Base-by-base conservation (phyloP, 2,888 invertebrate genomes). In the Reticulitermes lucifugus region DNA sequence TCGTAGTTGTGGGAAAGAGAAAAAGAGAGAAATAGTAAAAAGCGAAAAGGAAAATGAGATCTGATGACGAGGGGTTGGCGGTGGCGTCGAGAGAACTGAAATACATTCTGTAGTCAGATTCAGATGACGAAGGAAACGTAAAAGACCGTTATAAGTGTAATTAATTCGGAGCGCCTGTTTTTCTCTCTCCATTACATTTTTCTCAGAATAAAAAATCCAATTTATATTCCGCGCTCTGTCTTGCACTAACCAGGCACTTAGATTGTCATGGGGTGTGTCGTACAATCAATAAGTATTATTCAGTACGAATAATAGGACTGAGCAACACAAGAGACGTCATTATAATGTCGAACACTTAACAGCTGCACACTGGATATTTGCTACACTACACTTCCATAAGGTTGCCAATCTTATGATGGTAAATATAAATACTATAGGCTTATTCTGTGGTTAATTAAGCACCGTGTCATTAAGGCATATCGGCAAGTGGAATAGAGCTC, bases 51-150 rank as follows among this genome's bases (percentile, higher is more conserved):
- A 77, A 77, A 46, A 51, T 2, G 46, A 77, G n/a, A 77, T 22
- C 46, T 46, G 43, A 14, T 18, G 41, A 35, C 21, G n/a, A 46
- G 51, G 51, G 73, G 73, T 41, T 14, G 71, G 10, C 71, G 4
- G 75, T 41, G 22, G 75, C 46, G 77, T 46, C 46, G 77, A 46
- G 77, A n/a, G 77, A 25, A 43, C n/a, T 77, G 77, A 77, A 77
- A 77, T 51, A 77, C 51, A n/a, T 77, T 77, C 77, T 43, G 46
- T 46, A 77, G 77, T 77, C 77, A 77, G 77, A 77, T 46, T 77
- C 77, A 77, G 77, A 43, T 77, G 77, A 51, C 46, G 77, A 77
- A 77, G n/a, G 77, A n/a, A 77, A 77, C n/a, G n/a, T n/a, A 77
- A 77, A 46, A 77, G 22, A 77, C 77, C 51, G 51, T 46, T 77